Evolutionary conservation across 2,888 invertebrate species (phyloP), one percentile per base, ranked within the genome.

Genomic region (Oscheius onirici): DNA sequence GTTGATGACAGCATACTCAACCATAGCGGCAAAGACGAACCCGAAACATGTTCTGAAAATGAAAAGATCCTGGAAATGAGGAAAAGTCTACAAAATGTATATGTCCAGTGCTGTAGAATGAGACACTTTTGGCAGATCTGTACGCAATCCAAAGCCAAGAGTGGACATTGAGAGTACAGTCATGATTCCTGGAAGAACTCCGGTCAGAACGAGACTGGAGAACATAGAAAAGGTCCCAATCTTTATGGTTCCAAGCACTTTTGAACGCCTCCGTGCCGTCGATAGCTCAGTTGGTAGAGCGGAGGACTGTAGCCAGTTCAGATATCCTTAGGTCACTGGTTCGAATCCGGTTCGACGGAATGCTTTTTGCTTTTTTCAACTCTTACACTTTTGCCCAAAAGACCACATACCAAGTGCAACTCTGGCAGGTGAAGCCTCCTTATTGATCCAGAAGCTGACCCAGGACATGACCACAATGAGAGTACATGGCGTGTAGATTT

Each of bases 31-130:
- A 57, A 83, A 84, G 13, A 82, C 76, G 24, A 84, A 83, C 13
- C 81, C 83, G 73, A 84, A 84, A 57, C 84, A 84, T 43, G 69
- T 73, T 46, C 82, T 83, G 73, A 51, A 77, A 3, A 43, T 43
- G 2, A n/a, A 13, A 41, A 22, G 1, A 6, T n/a, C 20, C 26
- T n/a, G 34, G 55, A 1, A 13, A 11, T 11, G 17, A 17, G 17
- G 17, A 60, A 41, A 40, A 15, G 44, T 71, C 26, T 60, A 81
- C 79, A 93, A 93, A 2, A 94, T 93, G 88, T 93, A 94, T 86
- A 92, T 93, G 87, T 94, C 94, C 77, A 94, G 89, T 1, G 93
- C 93, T n/a, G 94, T 94, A 3, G 93, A 93, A 88, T 94, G 94
- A 58, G 93, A 92, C 67, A 94, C 93, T 90, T 93, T 93, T 5